Evolutionary conservation across 2,113 vertebrate genomes (phyloP), one percentile per base, ranked within the genome.

Genomic region (Arenaria interpres): DNA sequence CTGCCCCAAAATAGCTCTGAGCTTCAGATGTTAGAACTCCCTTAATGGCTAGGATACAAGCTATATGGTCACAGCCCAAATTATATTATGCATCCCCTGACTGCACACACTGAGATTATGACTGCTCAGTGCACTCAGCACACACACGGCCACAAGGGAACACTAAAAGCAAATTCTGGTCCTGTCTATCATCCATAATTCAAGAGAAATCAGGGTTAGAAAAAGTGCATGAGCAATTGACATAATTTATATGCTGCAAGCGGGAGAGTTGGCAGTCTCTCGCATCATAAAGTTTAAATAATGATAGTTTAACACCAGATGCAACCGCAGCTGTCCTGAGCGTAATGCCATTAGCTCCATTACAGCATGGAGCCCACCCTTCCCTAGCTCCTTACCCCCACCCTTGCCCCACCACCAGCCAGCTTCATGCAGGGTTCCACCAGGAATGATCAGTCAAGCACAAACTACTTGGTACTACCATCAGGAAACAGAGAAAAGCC

Each of bases 131-230:
- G 96, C 74, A 93, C 94, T 96, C 95, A 59, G 91, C 93, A 77
- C 84, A 91, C 80, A 92, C 74, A 37, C 33, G 73, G 82, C 82
- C 98, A 96, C 98, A 71, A 94, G 98, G 98, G 98, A 98, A 78
- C 98, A 97, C 98, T 98, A 98, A 99, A 98, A 98, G 99, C 98
- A 98, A 98, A 98, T 97, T 92, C 96, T 97, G 96, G 98, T 97
- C 98, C 97, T 98, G 98, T 98, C 97, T 89, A 95, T 98, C 98
- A 98, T 99, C 93, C 98, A 99, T 99, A 98, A 99, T 99, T 98
- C 98, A 99, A 96, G 77, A 97, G 97, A 98, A 99, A 98, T 96
- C 98, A 98, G 98, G 99, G 99, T 99, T 98, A 98, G 98, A 98
- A 97, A 97, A 98, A 99, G 99, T 99, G 98, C 98, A 98, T 5